Evolutionary conservation across 2,888 invertebrate species (phyloP).

Genomic region (Nephrotoma guestfalica): DNA sequence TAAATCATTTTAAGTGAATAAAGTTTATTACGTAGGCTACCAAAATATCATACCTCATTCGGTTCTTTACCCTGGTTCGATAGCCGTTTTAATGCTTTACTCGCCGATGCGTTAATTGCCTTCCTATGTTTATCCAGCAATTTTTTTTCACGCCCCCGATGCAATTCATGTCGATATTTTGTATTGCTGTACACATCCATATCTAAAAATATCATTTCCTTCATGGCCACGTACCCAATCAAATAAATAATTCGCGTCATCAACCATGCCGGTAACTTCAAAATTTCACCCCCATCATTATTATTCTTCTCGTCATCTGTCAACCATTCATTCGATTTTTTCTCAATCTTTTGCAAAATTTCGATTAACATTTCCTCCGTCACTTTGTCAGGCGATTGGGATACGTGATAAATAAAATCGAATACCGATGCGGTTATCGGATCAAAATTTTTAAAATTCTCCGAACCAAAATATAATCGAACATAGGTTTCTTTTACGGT

Average conservation of each 20-base stretch:
- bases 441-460: conserved; percentile 31
- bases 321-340: conserved; percentile 25
- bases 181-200: conserved; percentile 70
- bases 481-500: conserved; percentile 29
- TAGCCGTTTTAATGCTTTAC: conserved; percentile 27
- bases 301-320: conserved; percentile 6
- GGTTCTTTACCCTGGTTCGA: conserved; percentile 14
- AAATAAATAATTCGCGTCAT: conserved; percentile 41
- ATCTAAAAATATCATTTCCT: conserved; percentile 70
- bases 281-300: not conserved
- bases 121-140: conserved; percentile 17
- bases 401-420: conserved; percentile 40
- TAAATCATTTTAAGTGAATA: conserved; percentile 22
- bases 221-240: conserved; percentile 63
- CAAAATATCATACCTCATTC: not conserved
- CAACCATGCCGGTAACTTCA: conserved; percentile 25
- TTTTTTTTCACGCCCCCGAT: not conserved
- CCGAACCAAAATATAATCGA: conserved; percentile 31
- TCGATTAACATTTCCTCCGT: conserved; percentile 36
- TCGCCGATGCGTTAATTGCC: conserved; percentile 26
- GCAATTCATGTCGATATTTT: conserved; percentile 30
- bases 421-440: conserved; percentile 37
- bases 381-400: conserved; percentile 40
- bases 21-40: not conserved
- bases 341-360: conserved; percentile 35